A percentile compares a stretch with the other conserved stretches of the same genome.
Evolutionary conservation across 2,797 vertebrate species (phyloP).

Genomic region (Chrysocyon brachyurus): DNA sequence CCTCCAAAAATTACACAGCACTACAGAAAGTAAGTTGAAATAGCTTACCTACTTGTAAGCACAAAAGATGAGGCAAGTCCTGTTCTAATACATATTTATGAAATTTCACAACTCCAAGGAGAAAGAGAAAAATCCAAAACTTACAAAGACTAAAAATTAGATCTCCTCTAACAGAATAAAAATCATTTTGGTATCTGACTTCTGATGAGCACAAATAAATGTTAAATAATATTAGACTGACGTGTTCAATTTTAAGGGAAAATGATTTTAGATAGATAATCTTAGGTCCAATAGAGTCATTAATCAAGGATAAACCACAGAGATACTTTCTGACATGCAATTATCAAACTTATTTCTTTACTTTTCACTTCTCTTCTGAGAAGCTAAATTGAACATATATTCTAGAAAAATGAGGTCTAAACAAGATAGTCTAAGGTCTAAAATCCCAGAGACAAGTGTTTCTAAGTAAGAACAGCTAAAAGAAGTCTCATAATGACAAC

Average conservation of each 20-base stretch:
- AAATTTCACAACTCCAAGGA: not conserved
- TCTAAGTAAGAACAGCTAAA: not conserved
- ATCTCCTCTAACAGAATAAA: not conserved
- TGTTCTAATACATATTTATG: not conserved
- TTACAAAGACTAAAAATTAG: conserved; percentile 19
- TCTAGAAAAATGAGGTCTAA: not conserved
- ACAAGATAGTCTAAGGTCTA: not conserved
- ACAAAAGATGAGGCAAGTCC: not conserved
- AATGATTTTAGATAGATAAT: conserved; percentile 7
- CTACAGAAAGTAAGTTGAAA: not conserved
- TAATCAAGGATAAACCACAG: not conserved
- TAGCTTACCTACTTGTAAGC: not conserved
- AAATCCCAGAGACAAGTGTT: not conserved
- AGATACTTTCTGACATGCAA: not conserved
- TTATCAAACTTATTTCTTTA: not conserved
- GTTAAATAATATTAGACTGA: not conserved
- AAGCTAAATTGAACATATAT: not conserved
- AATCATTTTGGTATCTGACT: not conserved
- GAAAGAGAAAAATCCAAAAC: conserved; percentile 5
- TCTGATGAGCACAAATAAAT: conserved; percentile 12
- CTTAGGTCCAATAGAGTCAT: not conserved
- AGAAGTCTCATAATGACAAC: not conserved
- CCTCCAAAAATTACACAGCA: not conserved
- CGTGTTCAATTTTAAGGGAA: not conserved
- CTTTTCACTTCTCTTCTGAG: not conserved